Conservation (phyloP, 1,140 invertebrate genomes). For the Aphaenogaster ashmeadi region DNA sequence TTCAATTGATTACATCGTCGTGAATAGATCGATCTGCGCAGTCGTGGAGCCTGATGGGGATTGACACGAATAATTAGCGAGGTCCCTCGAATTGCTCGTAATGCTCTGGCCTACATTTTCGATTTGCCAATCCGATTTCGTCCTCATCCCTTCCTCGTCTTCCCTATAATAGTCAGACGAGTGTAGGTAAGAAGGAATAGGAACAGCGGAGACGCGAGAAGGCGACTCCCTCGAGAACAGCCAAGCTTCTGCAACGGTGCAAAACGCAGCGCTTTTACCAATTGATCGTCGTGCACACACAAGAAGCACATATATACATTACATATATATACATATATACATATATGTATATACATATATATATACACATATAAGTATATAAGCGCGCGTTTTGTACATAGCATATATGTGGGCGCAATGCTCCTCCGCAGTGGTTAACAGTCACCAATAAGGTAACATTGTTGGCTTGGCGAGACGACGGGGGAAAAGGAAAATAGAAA, state of each 20-base stretch:
- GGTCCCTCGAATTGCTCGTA: slow-evolving; percentile 2
- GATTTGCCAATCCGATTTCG: slow-evolving; percentile 60
- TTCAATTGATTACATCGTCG: background rate
- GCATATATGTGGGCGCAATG: background rate
- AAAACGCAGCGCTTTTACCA: slow-evolving; percentile 53
- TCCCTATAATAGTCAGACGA: slow-evolving; percentile 9
- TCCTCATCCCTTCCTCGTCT: background rate
- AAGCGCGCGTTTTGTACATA: background rate
- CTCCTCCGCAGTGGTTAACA: slow-evolving; percentile 56
- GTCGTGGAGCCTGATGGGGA: slow-evolving; percentile 9
- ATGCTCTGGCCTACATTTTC: background rate
- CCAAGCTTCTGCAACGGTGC: slow-evolving; percentile 14
- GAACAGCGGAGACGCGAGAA: background rate
- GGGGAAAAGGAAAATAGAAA: slow-evolving; percentile 63
- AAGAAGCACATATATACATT: background rate
- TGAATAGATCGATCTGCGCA: slow-evolving; percentile 17
- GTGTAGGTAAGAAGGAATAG: slow-evolving; percentile 38
- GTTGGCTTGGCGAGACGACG: slow-evolving; percentile 40
- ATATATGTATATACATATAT: no score
- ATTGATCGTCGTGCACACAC: slow-evolving; percentile 50
- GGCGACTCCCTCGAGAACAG: slow-evolving; percentile 36
- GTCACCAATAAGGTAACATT: slow-evolving; percentile 59
- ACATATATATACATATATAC: no score
- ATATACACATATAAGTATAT: background rate
- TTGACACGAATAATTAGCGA: slow-evolving; percentile 63